Evolutionary conservation across 1,140 invertebrate genomes (phyloP), one percentile per base, ranked within the genome.

Genomic region (Panulirus ornatus): DNA sequence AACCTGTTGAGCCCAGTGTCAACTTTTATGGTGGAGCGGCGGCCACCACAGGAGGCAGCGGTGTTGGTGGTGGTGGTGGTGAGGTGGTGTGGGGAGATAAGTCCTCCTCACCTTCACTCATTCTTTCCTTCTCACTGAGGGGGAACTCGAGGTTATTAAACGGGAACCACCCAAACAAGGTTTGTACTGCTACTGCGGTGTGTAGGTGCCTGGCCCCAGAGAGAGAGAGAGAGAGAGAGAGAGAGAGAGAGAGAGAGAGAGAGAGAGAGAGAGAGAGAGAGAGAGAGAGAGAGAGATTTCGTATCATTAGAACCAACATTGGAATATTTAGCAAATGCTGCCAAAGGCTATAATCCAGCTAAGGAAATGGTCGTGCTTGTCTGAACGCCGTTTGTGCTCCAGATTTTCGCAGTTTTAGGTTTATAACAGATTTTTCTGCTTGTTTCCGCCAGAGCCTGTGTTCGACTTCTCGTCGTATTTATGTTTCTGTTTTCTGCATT

Each of bases 231-330:
- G 66, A 70, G 1, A 11, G n/a, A n/a, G 51, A 11, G 11, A 11
- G 22, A 22, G 22, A 58, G 11, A 11, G 22, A 58, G 11, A 11
- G 22, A 11, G 51, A 11, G 11, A 58, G 66, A n/a, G 19, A 70
- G 66, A n/a, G 66, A 70, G 19, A n/a, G 66, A 2, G 66, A n/a
- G 66, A 70, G 19, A n/a, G 66, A 70, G 66, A n/a, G 66, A 70
- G 66, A n/a, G 2, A 70, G 66, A 70, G 66, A n/a, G 22, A 27
- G 22, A 27, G 66, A n/a, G 19, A 27, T 63, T 16, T 22, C 1
- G 58, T 16, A 2, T 16, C 27, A 70, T n/a, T 9, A 70, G 9
- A n/a, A 70, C 27, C 6, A 27, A 34, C 27, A 11, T 22, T 70
- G 22, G 36, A 6, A 30, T 6, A 70, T n/a, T 30, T 30, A 70